Evolutionary conservation across 2,888 invertebrate species (phyloP), one percentile per base, ranked within the genome.

Genomic region (Lasioglossum malachurum): DNA sequence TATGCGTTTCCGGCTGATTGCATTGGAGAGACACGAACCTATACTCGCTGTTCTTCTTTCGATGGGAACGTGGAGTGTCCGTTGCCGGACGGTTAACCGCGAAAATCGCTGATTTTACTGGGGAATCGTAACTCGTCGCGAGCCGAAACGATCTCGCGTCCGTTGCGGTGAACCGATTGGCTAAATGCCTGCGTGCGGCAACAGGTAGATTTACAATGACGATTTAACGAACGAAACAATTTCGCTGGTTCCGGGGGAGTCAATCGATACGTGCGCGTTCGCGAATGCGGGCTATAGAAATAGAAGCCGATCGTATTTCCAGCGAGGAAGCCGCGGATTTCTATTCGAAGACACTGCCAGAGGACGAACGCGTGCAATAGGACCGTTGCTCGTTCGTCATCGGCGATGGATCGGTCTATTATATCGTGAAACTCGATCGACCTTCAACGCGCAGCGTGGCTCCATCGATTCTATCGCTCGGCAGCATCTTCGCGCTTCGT

Each of bases 121-220:
- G 71, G 4, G 44, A 57, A 76, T 83, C 80, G 80, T 80, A 76
- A 80, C 46, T 67, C 67, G 77, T 57, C 23, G 75, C 38, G 74
- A 69, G 64, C n/a, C 31, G 31, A 31, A 49, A 73, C 71, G 84
- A 75, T 80, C 77, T 80, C 79, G 79, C 77, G 64, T 57, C 72
- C 83, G 83, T 27, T 81, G 83, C 71, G 83, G 82, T 78, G 27
- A 76, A 79, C 85, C 82, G 79, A 82, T 82, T 76, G 78, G 79
- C 75, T 80, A 83, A 82, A 81, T 86, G 86, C 77, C 85, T 86
- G 80, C 57, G 79, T n/a, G 57, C 75, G 75, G 88, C 88, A 88
- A 88, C 88, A 88, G 88, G 88, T 88, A 82, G 86, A 81, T 83
- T 81, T 82, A 78, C 83, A 86, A 86, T 86, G 77, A 86, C 86